A percentile compares a stretch with the other conserved stretches of the same genome.
These are phyloP conservation scores for Catostomus latipinnis DNA, from an alignment of 2,797 vertebrate species.

Conservation along the genomic window DNA sequence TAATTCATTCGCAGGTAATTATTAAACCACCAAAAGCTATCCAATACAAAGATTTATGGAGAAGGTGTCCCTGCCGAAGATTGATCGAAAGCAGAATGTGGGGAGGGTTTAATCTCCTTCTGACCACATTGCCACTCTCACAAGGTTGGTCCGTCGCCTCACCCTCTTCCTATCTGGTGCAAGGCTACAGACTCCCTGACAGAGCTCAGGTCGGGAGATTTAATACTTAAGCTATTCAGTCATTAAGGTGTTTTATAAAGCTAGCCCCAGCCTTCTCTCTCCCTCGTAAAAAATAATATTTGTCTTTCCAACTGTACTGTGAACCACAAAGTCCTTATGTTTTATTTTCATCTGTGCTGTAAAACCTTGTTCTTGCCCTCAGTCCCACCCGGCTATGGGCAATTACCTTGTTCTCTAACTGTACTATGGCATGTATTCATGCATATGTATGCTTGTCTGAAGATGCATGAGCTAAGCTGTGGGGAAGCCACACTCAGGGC, in stretches of 20 bases:
- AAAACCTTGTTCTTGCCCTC: slow-evolving; percentile 75
- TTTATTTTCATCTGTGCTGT: slow-evolving; percentile 80
- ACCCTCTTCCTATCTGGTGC: slow-evolving; percentile 21
- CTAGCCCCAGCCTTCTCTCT: slow-evolving; percentile 70
- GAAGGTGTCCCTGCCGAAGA: slow-evolving; percentile 40
- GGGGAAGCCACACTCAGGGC: slow-evolving; percentile 59
- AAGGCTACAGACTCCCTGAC: slow-evolving; percentile 52
- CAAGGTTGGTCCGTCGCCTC: slow-evolving; percentile 42
- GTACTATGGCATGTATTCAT: slow-evolving; percentile 54
- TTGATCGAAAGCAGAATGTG: slow-evolving; percentile 8
- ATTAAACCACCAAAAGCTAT: slow-evolving; percentile 65
- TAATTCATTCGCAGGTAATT: slow-evolving; percentile 69
- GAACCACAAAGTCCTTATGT: slow-evolving; percentile 81
- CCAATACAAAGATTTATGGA: slow-evolving; percentile 67
- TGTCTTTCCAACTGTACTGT: slow-evolving; percentile 85
- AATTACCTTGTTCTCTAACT: slow-evolving; percentile 71
- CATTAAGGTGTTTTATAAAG: slow-evolving; percentile 77
- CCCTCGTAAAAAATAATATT: slow-evolving; percentile 83
- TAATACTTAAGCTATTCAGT: slow-evolving; percentile 83
- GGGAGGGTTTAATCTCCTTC: slow-evolving; percentile 47
- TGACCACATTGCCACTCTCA: slow-evolving; percentile 61
- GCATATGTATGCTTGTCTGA: slow-evolving; percentile 56
- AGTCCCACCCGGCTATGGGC: slow-evolving; percentile 66
- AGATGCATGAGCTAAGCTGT: slow-evolving; percentile 57
- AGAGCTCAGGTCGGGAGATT: slow-evolving; percentile 68